Evolutionary conservation across 1,140 invertebrate genomes (phyloP).

Genomic region (Brachionus koreanus): DNA sequence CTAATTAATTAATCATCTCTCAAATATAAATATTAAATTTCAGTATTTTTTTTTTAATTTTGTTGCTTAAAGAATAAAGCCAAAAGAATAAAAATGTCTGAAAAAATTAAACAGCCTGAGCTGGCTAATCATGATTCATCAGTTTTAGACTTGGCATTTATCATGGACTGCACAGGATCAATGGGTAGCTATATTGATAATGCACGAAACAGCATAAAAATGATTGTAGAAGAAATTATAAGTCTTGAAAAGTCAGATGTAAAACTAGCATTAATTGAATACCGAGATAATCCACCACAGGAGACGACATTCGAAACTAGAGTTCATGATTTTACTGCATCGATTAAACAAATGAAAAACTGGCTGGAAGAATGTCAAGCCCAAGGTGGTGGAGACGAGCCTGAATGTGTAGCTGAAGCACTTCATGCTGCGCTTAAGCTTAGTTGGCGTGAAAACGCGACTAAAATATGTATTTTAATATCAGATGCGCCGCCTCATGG

Average conservation of each 20-base stretch:
- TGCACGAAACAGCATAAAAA: slow-evolving; percentile 50
- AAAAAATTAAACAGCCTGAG: slow-evolving; percentile 8
- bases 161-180: slow-evolving; percentile 52
- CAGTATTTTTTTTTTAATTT: no score
- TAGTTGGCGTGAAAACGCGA: slow-evolving; percentile 49
- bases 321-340: slow-evolving; percentile 51
- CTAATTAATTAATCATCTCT: no score
- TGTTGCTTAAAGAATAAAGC: no score
- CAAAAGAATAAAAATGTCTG: background rate
- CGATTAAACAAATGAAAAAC: slow-evolving; percentile 49
- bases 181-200: slow-evolving; percentile 51
- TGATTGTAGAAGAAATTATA: slow-evolving; percentile 52
- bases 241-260: slow-evolving; percentile 50
- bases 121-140: slow-evolving; percentile 25
- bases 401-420: slow-evolving; percentile 53
- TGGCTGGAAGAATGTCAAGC: slow-evolving; percentile 49
- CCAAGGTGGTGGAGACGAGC: slow-evolving; percentile 50
- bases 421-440: slow-evolving; percentile 50
- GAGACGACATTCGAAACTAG: slow-evolving; percentile 49
- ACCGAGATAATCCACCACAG: slow-evolving; percentile 52
- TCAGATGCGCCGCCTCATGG: slow-evolving; percentile 53
- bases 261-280: slow-evolving; percentile 51
- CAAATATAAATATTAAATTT: no score
- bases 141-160: slow-evolving; percentile 50
- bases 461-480: slow-evolving; percentile 52